Evolutionary conservation across 2,113 vertebrate species (phyloP), one percentile per base, ranked within the genome.

Genomic region (Megaceryle torquata): DNA sequence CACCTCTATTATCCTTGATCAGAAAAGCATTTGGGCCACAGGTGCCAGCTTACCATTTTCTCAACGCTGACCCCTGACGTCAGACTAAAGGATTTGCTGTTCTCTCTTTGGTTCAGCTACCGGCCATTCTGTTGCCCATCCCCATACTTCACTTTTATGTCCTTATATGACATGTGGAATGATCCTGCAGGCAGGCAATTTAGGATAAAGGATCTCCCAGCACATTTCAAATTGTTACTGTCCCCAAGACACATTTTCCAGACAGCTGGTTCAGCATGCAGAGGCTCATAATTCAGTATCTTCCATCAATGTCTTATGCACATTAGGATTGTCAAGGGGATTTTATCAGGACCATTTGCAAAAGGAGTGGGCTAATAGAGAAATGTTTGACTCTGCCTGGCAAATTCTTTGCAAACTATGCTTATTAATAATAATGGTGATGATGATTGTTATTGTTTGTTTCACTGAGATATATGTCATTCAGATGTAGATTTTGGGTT

Each of bases 231-330:
- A 89, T 80, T 82, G 67, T 89, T 95, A 80, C 78, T 77, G 85
- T 89, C 67, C 93, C 88, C 87, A 89, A 13, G 88, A 96, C 65
- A 31, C 78, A 5, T 92, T 95, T 96, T 89, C 84, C 79, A 96
- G 89, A 56, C 89, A 96, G 89, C 91, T 88, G 85, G 82, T 94
- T 91, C 82, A 93, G 90, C 68, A 35, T 20, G 31, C 54, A 60
- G 64, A 78, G 39, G 22, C 89, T 91, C 67, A 21, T 95, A 86
- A 90, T 28, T 95, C 82, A 93, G 43, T 89, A 70, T 83, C 79
- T 93, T 89, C 68, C 41, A 43, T 94, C 78, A 88, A 13, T 54
- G 63, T 93, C 78, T 93, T 78, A 35, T 16, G 51, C 35, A 31
- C 68, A 69, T 95, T 95, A 89, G 28, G 79, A 81, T 69, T 92